A percentile compares a stretch with the other conserved stretches of the same genome.
These are phyloP conservation scores for Anolis sagrei DNA, from an alignment of 2,113 vertebrate genomes.

Conservation along the genomic window DNA sequence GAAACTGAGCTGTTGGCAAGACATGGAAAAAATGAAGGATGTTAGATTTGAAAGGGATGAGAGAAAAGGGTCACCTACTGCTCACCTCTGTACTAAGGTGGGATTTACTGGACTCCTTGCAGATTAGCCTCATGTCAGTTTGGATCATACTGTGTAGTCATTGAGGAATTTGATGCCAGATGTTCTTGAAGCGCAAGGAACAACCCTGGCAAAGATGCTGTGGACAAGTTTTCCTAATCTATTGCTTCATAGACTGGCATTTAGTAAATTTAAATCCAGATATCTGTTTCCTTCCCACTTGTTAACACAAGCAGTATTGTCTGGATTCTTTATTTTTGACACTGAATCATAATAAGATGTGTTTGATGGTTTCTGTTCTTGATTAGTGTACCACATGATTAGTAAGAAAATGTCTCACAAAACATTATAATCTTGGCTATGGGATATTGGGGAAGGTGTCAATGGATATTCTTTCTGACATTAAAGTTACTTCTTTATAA, in stretches of 20 bases:
- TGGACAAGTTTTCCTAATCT: background rate
- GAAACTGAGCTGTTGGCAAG: conserved; percentile 6
- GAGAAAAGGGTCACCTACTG: conserved; percentile 2
- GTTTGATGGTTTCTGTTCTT: background rate
- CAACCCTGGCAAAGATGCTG: too few relatives aligned
- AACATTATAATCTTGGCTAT: conserved; percentile 40
- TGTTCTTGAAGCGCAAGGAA: background rate
- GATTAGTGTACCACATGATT: conserved; percentile 49
- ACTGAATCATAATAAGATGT: background rate
- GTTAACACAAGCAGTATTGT: background rate
- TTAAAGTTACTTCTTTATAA: conserved; percentile 56
- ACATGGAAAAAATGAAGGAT: background rate
- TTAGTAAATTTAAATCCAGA: background rate
- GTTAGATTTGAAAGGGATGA: background rate
- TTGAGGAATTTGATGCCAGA: background rate
- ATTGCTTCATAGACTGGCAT: background rate
- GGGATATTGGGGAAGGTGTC: conserved; percentile 47
- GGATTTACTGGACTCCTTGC: conserved; percentile 1
- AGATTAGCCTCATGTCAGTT: conserved; percentile 15
- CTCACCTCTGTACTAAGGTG: background rate
- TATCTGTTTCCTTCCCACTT: background rate
- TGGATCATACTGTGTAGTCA: background rate
- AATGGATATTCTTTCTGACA: conserved; percentile 57
- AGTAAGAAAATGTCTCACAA: conserved; percentile 43
- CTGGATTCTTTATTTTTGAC: background rate